These are phyloP conservation scores for Chaenodraco wilsoni DNA, from an alignment of 2,797 vertebrate species.

Conservation along the genomic window DNA sequence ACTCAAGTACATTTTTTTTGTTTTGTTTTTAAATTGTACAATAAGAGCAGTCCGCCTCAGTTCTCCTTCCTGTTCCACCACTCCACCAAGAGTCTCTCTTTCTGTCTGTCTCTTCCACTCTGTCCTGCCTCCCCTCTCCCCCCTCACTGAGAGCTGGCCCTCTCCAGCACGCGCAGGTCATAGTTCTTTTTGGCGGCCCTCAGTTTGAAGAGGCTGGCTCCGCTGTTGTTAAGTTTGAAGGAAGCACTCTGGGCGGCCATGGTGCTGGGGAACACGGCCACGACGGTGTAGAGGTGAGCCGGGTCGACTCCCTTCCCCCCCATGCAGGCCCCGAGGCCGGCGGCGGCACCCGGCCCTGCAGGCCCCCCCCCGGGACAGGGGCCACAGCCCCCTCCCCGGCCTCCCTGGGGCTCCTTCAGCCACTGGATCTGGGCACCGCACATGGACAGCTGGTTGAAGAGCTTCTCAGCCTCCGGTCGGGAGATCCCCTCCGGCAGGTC, in stretches of 20 bases:
- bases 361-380: slow-evolving; percentile 52
- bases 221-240: slow-evolving; percentile 97
- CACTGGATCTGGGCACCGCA: slow-evolving; percentile 99
- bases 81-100: slow-evolving; percentile 64
- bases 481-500: slow-evolving; percentile 98
- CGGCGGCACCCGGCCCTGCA: slow-evolving; percentile 65
- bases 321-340: slow-evolving; percentile 51
- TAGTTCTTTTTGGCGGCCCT: slow-evolving; percentile 98
- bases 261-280: slow-evolving; percentile 97
- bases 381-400: slow-evolving; percentile 79
- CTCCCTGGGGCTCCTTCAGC: slow-evolving; percentile 94
- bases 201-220: slow-evolving; percentile 95
- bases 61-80: slow-evolving; percentile 63
- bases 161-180: slow-evolving; percentile 95
- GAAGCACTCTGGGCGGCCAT: slow-evolving; percentile 97
- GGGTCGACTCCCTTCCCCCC: slow-evolving; percentile 89
- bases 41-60: slow-evolving; percentile 69
- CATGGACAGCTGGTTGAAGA: slow-evolving; percentile 96
- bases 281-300: slow-evolving; percentile 96
- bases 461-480: slow-evolving; percentile 94
- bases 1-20: slow-evolving; percentile 46
- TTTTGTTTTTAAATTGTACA: slow-evolving; percentile 69
- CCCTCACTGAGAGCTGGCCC: slow-evolving; percentile 95
- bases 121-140: slow-evolving; percentile 56
- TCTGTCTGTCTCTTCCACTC: slow-evolving; percentile 56